Base-by-base conservation (phyloP, 2,888 invertebrate genomes). In the Ypsolopha sequella region DNA sequence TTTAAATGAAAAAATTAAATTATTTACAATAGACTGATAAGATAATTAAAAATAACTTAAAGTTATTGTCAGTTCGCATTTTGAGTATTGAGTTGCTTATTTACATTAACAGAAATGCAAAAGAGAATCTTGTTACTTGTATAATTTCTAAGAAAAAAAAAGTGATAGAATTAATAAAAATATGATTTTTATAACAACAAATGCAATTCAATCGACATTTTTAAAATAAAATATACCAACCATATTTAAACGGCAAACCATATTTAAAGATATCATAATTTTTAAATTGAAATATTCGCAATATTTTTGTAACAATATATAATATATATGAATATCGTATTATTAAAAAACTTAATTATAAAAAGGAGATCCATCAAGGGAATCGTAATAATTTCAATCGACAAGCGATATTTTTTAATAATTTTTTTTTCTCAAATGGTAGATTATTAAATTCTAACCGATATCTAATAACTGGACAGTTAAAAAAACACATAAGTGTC, bases 51-150 rank as follows among this genome's bases (percentile, higher is more conserved):
- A 64, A 48, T 11, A 76, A 80, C 76, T 77, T 78, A 80, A 71
- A 71, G 61, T 85, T 86, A 86, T 86, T 86, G 86, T 86, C 86
- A 85, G 85, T 84, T 84, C 81, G 81, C 79, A 70, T 67, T 77
- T 74, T 78, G 85, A 86, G 84, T 86, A 85, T 85, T 79, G 64
- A 64, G 70, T 66, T 52, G 60, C 61, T 59, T 77, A 76, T 76
- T 70, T 78, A 76, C 76, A 80, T 64, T 65, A 62, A 63, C 66
- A 24, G 65, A 70, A 71, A 69, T 65, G 64, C 62, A 61, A 46
- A 48, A 48, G 24, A 24, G 24, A 24, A 24, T 24, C 24, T 24
- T 24, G 14, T 36, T 6, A 36, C 3, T 48, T 11, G 6, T 24
- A 47, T 14, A 33, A 11, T 14, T 48, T 35, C 7, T n/a, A n/a